These are phyloP conservation scores for Diorhabda carinulata DNA, from an alignment of 1,140 invertebrate species.

Conservation along the genomic window DNA sequence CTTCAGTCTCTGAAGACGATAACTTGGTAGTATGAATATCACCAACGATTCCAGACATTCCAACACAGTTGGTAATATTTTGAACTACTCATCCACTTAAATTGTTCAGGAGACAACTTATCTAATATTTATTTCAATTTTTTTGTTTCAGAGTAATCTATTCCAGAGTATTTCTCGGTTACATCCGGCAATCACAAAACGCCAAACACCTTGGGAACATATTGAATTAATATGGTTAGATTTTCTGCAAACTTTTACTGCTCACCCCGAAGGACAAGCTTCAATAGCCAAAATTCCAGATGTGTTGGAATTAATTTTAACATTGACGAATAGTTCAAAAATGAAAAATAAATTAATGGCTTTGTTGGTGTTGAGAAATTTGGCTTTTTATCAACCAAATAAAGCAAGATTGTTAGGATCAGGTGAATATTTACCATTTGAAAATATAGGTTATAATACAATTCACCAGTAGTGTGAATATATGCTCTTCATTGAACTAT, in stretches of 20 bases:
- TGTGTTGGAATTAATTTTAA: conserved; percentile 39
- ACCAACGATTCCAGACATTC: too few species aligned
- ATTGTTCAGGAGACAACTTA: too few species aligned
- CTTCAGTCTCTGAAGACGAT: too few species aligned
- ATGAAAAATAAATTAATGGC: conserved; percentile 34
- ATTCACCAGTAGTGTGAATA: too few species aligned
- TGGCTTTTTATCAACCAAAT: conserved; percentile 46
- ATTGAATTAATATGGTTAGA: conserved; percentile 49
- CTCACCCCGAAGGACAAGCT: conserved; percentile 47
- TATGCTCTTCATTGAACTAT: too few species aligned
- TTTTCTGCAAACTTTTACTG: conserved; percentile 49
- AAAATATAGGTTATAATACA: too few species aligned
- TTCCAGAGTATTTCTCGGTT: conserved; percentile 47
- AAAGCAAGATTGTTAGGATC: conserved; percentile 42
- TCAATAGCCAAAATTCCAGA: conserved; percentile 36
- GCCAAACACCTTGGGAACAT: conserved; percentile 45
- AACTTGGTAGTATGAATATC: too few species aligned
- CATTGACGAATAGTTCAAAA: conserved; percentile 31
- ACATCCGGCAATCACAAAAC: conserved; percentile 48
- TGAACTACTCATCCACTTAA: too few species aligned
- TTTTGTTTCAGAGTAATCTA: conserved; percentile 43
- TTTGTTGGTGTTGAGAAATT: conserved; percentile 44
- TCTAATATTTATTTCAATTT: not conserved
- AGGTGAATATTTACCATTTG: conserved; percentile 30
- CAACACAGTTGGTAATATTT: too few species aligned